Conservation (phyloP, 1,140 invertebrate species). For the Calliphora vicina region DNA sequence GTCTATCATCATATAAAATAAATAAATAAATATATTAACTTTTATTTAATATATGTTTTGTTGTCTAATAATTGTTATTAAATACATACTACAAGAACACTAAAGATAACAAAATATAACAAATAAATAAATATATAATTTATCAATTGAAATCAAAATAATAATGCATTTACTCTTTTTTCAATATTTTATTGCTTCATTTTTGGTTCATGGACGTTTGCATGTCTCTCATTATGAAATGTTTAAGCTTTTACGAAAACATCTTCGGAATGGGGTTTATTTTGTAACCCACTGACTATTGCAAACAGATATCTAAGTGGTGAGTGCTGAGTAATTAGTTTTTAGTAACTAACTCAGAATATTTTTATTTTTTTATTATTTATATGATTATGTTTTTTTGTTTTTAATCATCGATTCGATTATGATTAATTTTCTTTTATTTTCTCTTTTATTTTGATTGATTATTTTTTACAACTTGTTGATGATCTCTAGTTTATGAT, state of each 20-base stretch:
- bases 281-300: not conserved
- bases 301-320: too few relatives aligned
- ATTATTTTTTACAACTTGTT: not conserved
- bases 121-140: not conserved
- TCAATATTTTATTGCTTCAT: not conserved
- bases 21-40: too few relatives aligned
- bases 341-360: too few relatives aligned
- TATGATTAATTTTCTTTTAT: not conserved
- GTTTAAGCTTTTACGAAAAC: not conserved
- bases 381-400: not conserved
- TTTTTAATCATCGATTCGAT: not conserved
- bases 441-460: not conserved
- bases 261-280: not conserved
- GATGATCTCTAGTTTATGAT: not conserved
- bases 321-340: too few relatives aligned
- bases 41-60: too few relatives aligned
- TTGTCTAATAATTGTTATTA: too few relatives aligned
- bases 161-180: not conserved
- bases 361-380: not conserved
- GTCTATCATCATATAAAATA: too few relatives aligned
- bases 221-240: not conserved
- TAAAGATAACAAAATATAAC: not conserved
- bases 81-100: not conserved
- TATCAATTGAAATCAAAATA: not conserved
- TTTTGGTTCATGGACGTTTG: conserved; percentile 8